Percentiles rank a stretch among this genome's conserved stretches.
Conservation (phyloP, 2,888 invertebrate genomes). For the Drosophila quinaria region DNA sequence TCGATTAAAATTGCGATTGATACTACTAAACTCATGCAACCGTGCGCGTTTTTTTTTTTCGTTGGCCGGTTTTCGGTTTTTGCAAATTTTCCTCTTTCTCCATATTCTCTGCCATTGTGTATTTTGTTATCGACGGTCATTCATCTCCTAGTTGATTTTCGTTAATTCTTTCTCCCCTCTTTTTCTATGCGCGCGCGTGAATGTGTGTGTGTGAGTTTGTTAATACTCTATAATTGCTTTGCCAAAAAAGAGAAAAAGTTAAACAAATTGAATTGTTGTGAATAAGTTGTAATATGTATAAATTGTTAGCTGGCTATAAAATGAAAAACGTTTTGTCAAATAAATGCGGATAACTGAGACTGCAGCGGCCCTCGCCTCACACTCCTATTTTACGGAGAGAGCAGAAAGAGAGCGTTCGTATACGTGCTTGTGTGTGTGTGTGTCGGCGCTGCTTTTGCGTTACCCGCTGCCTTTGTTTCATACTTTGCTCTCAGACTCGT, state of each 20-base stretch:
- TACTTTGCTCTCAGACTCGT: slow-evolving; percentile 41
- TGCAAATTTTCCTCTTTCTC: slow-evolving; percentile 58
- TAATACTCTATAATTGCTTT: slow-evolving; percentile 53
- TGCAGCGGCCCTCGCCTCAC: slow-evolving; percentile 26
- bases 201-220: slow-evolving; percentile 37
- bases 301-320: slow-evolving; percentile 25
- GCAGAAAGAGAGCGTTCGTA: slow-evolving; percentile 20
- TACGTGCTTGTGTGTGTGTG: slow-evolving; percentile 34
- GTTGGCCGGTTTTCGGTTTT: slow-evolving; percentile 65
- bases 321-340: slow-evolving; percentile 42
- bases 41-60: slow-evolving; percentile 48
- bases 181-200: slow-evolving; percentile 52
- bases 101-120: slow-evolving; percentile 64
- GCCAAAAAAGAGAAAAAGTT: slow-evolving; percentile 17
- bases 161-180: slow-evolving; percentile 57
- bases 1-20: slow-evolving; percentile 28
- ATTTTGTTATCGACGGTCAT: slow-evolving; percentile 79
- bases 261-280: background rate
- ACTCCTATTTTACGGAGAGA: slow-evolving; percentile 42
- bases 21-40: slow-evolving; percentile 63
- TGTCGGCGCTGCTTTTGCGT: slow-evolving; percentile 72
- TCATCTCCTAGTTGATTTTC: slow-evolving; percentile 79
- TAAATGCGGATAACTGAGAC: slow-evolving; percentile 35
- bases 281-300: slow-evolving; percentile 5
- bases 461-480: slow-evolving; percentile 76